Conservation (phyloP, 2,797 vertebrate species). For the Sarcophilus harrisii region DNA sequence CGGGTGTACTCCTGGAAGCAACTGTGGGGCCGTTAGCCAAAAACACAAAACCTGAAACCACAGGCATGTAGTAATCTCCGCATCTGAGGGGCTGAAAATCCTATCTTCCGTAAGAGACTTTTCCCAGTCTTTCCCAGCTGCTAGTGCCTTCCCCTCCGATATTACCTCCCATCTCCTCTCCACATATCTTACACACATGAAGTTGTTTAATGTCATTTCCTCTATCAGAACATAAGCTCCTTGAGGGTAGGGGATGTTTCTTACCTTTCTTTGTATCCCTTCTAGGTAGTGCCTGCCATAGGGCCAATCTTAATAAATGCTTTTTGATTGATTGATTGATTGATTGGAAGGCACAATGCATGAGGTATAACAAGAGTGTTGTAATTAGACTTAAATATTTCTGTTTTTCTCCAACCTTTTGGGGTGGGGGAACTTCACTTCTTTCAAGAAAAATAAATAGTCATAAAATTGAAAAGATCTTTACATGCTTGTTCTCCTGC, state of each 20-base stretch:
- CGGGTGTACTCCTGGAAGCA: slow-evolving; percentile 6
- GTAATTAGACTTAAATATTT: not conserved
- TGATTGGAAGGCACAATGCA: not conserved
- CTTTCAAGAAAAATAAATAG: not conserved
- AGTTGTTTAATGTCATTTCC: not conserved
- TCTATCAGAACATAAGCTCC: not conserved
- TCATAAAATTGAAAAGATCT: not conserved
- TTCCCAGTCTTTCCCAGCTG: not conserved
- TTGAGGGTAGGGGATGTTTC: not conserved
- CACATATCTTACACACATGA: not conserved
- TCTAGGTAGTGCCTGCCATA: not conserved
- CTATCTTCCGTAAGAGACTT: not conserved
- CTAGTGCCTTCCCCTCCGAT: not conserved
- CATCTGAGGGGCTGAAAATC: not conserved
- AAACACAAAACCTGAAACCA: slow-evolving; percentile 23
- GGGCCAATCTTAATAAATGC: not conserved
- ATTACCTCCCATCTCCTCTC: not conserved
- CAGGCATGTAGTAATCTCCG: not conserved
- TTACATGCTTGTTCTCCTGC: not conserved
- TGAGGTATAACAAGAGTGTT: not conserved
- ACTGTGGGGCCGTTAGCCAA: slow-evolving; percentile 43
- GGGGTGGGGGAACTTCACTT: not conserved
- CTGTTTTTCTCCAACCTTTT: not conserved
- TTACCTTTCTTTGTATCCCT: not conserved
- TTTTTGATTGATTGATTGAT: not conserved